Evolutionary conservation across 2,888 invertebrate genomes (phyloP), one percentile per base, ranked within the genome.

Genomic region (Dynastes grantii): DNA sequence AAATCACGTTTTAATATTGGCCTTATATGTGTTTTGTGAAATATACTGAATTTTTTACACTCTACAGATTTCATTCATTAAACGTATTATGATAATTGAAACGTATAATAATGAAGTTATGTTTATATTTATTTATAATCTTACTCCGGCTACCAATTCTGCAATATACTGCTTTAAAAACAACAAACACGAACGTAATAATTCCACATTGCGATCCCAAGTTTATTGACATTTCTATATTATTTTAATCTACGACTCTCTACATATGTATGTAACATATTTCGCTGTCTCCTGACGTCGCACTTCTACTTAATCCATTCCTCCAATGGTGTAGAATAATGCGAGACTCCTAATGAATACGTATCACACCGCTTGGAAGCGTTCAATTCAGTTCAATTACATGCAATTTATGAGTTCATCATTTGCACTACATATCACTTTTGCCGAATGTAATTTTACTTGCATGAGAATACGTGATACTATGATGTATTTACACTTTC

Each of bases 331-430:
- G 40, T 13, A 27, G 73, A 16, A 55, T 37, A 45, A 40, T 61
- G 61, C 16, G 22, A 61, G 8, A 45, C 29, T 75, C 45, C 45
- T 75, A 61, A 75, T 75, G 73, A 75, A 75, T 61, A 61, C 73
- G 55, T 55, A 75, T 75, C 73, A 63, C 61, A 75, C 61, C 73
- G 71, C 71, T 71, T 71, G 71, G 71, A 71, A 71, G 71, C 71
- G 32, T 71, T 71, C 71, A 71, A 75, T 61, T 75, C 61, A 61
- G 73, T 75, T 75, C 73, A 75, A 61, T 75, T 75, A 61, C 61
- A 49, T 40, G 45, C 61, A 75, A 75, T 75, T 75, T 75, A 61
- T 61, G 73, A 75, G 22, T 40, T 68, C 51, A 51, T 68, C 68
- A 51, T 51, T 68, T 51, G 51, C 29, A 53, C 51, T 51, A 68